These are phyloP conservation scores for Mercenaria mercenaria DNA, from an alignment of 1,140 invertebrate species.

Conservation along the genomic window DNA sequence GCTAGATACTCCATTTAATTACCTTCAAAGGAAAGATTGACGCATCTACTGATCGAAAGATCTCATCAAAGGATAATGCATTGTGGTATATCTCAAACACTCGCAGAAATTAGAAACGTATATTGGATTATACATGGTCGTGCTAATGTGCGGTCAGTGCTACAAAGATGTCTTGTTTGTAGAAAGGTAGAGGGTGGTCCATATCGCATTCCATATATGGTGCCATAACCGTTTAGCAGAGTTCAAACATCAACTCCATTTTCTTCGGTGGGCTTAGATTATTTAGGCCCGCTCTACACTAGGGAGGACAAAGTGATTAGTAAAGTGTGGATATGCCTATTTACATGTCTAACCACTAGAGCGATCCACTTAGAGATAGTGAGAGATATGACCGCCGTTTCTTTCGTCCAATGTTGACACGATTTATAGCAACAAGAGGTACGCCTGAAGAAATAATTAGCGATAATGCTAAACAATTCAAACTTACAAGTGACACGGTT, in stretches of 20 bases:
- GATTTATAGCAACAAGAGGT: constrained; percentile 4
- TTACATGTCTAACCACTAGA: constrained; percentile 21
- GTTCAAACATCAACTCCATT: background rate
- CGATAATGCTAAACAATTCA: constrained; percentile 24
- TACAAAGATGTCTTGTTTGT: background rate
- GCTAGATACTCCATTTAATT: too few species aligned
- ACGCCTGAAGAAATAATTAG: constrained; percentile 3
- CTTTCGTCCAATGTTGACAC: too few species aligned
- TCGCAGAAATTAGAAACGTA: too few species aligned
- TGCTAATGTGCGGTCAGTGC: background rate
- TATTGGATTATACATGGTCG: background rate
- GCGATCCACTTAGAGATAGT: background rate
- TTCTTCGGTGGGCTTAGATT: background rate
- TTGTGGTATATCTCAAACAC: too few species aligned
- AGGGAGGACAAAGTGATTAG: too few species aligned
- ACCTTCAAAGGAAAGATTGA: too few species aligned
- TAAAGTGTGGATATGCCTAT: background rate
- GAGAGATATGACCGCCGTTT: constrained; percentile 16
- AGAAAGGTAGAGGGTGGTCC: background rate
- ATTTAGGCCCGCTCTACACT: background rate
- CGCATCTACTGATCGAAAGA: too few species aligned
- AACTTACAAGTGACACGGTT: background rate
- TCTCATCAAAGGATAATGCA: too few species aligned
- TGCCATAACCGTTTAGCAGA: background rate
- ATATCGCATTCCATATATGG: background rate